Evolutionary conservation across 2,888 invertebrate species (phyloP).

Genomic region (Rhopalosiphum nymphaeae): DNA sequence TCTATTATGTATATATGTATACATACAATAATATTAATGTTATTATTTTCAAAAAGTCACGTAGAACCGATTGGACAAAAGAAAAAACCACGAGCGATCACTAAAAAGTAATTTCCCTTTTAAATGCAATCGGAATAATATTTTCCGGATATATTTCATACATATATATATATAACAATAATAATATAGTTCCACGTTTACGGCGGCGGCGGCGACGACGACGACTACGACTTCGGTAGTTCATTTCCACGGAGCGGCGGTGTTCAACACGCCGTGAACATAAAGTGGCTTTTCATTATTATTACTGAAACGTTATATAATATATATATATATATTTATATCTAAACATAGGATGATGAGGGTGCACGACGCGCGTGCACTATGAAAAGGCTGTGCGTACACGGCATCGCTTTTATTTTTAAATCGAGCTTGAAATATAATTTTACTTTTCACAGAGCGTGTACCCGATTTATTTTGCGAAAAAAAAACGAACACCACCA

Average conservation of each 20-base stretch:
- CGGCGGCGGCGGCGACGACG: background rate
- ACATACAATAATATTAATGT: background rate
- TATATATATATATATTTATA: background rate
- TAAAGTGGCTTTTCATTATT: conserved; percentile 26
- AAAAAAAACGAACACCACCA: conserved; percentile 5
- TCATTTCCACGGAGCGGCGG: background rate
- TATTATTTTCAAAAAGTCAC: conserved; percentile 34
- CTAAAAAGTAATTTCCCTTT: conserved; percentile 35
- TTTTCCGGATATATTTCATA: background rate
- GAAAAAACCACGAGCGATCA: background rate
- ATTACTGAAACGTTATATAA: background rate
- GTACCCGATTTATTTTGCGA: conserved; percentile 38
- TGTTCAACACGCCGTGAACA: conserved; percentile 34
- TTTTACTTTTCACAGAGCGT: conserved; percentile 37
- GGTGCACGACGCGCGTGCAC: background rate
- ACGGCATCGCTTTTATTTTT: conserved; percentile 20
- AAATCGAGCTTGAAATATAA: conserved; percentile 62
- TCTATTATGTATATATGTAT: background rate
- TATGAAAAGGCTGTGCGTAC: background rate
- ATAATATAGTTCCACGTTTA: background rate
- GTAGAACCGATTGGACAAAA: conserved; percentile 44
- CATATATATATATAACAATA: background rate
- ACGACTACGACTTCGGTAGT: background rate
- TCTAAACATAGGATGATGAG: background rate
- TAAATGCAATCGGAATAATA: conserved; percentile 48